Conservation (phyloP, 2,888 invertebrate genomes). For the Luperina nickerlii region DNA sequence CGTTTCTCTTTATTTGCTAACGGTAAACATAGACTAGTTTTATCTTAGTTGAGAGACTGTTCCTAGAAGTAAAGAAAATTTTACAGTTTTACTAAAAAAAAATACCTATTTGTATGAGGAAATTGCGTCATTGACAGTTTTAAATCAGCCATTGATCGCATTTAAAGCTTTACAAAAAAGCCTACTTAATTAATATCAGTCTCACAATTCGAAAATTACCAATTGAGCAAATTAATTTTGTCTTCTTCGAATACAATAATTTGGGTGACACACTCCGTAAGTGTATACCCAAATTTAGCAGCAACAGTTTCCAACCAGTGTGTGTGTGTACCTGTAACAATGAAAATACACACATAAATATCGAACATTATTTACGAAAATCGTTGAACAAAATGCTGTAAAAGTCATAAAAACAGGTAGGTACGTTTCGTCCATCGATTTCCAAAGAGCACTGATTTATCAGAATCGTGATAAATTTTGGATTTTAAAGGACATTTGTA, state of each 20-base stretch:
- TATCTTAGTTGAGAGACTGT: neutral
- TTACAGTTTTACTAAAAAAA: neutral
- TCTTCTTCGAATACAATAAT: neutral
- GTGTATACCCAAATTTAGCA: neutral
- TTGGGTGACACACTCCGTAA: neutral
- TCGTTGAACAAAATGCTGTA: neutral
- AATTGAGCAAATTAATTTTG: neutral
- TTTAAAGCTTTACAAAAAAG: neutral
- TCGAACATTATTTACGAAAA: neutral
- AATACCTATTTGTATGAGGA: too few relatives aligned
- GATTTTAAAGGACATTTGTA: neutral
- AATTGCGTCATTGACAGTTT: neutral
- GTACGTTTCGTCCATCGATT: neutral
- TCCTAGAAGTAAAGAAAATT: neutral
- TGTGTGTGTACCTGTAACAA: slow-evolving; percentile 30
- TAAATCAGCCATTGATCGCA: neutral
- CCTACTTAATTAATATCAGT: neutral
- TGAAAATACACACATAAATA: slow-evolving; percentile 6
- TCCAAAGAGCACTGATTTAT: neutral
- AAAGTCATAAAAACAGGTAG: neutral
- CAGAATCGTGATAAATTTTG: neutral
- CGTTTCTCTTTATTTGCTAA: slow-evolving; percentile 25
- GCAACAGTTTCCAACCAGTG: neutral
- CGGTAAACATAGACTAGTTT: neutral
- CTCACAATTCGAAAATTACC: neutral